These are phyloP conservation scores for Aphaenogaster ashmeadi DNA, from an alignment of 1,140 invertebrate species.

Conservation along the genomic window DNA sequence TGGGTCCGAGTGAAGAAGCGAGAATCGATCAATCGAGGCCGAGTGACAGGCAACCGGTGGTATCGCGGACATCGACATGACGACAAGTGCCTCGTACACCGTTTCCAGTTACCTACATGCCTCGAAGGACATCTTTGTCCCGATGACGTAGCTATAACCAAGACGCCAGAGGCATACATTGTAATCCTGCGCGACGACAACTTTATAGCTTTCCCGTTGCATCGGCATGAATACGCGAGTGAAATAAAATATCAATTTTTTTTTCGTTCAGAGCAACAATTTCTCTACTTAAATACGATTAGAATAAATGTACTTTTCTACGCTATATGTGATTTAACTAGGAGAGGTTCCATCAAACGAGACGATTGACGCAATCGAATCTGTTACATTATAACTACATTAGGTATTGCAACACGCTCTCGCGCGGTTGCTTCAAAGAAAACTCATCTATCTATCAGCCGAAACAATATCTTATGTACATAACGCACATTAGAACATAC, in stretches of 20 bases:
- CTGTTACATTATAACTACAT: conserved; percentile 23
- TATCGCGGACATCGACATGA: conserved; percentile 78
- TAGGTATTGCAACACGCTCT: conserved; percentile 22
- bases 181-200: conserved; percentile 12
- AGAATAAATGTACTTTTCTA: background rate
- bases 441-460: background rate
- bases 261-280: background rate
- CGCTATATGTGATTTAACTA: background rate
- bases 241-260: background rate
- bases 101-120: conserved; percentile 71
- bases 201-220: conserved; percentile 4
- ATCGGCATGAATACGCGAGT: background rate
- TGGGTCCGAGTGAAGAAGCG: conserved; percentile 66
- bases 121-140: conserved; percentile 65
- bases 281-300: background rate
- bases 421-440: conserved; percentile 39
- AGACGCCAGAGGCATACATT: conserved; percentile 11
- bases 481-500: background rate
- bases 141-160: conserved; percentile 69
- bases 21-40: conserved; percentile 81
- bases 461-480: conserved; percentile 52
- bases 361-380: background rate
- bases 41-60: conserved; percentile 78
- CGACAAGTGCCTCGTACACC: conserved; percentile 79
- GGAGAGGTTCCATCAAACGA: background rate